phyloP scores from a whole-genome alignment of 92 coral and sea anemone genomes.

The Scolanthus callimorphus region DNA sequence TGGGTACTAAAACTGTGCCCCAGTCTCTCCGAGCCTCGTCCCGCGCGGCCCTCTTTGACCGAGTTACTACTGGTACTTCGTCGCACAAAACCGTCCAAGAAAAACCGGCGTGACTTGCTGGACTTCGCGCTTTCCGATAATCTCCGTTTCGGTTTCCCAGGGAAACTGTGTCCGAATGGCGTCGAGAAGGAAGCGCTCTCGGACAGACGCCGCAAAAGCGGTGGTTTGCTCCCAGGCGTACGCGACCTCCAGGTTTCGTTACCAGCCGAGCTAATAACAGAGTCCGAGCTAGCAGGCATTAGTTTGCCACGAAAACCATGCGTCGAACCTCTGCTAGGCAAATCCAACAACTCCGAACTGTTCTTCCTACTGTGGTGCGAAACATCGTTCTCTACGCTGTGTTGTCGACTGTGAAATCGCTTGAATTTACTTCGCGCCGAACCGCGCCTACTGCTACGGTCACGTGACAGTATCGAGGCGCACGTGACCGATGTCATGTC shows the following conservation, averaged over 20 bases:
- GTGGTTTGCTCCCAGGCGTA: conserved; percentile 42
- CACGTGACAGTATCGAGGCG: conserved; percentile 25
- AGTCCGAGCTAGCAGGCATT: conserved; percentile 75
- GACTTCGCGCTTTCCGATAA: conserved; percentile 62
- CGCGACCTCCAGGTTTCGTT: conserved; percentile 51
- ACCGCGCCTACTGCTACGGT: conserved; percentile 24
- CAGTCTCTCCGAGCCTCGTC: conserved; percentile 60
- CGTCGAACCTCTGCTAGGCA: conserved; percentile 8
- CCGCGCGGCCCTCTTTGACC: conserved; percentile 71
- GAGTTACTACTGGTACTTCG: conserved; percentile 83
- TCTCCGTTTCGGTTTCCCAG: conserved; percentile 52
- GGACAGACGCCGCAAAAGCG: conserved; percentile 63
- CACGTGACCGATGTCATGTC: conserved; percentile 38
- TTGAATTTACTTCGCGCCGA: conserved; percentile 43
- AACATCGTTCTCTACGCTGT: conserved; percentile 61
- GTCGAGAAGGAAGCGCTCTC: conserved; percentile 57
- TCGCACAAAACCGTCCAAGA: conserved; percentile 67
- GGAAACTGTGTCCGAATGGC: conserved; percentile 23
- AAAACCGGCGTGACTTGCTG: conserved; percentile 54
- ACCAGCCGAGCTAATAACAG: conserved; percentile 64
- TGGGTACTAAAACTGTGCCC: conserved; percentile 65
- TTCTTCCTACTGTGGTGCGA: conserved; percentile 43
- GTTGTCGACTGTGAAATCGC: conserved; percentile 58
- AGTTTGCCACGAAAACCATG: conserved; percentile 32
- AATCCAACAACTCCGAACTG: conserved; percentile 67